Percentiles rank a stretch among this genome's conserved stretches.
Conservation (phyloP, 53 echinoderm and acorn worm genomes). For the Crossaster papposus region DNA sequence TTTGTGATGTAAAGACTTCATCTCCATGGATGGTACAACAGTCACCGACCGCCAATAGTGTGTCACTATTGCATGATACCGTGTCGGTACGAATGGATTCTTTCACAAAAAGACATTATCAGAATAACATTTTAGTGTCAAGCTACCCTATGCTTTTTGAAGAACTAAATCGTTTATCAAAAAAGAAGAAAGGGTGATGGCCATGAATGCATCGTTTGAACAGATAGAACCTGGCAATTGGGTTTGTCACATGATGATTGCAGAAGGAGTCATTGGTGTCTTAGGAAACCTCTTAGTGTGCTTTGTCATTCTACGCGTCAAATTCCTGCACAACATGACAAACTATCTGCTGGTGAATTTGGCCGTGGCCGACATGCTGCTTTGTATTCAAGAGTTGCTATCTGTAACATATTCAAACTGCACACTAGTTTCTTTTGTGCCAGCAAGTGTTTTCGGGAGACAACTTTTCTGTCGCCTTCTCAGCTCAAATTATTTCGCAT, state of each 20-base stretch:
- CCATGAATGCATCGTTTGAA: neutral
- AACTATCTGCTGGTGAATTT: constrained; percentile 44
- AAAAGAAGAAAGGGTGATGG: neutral
- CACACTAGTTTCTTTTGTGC: too few species aligned
- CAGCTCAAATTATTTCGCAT: neutral
- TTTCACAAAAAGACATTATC: too few species aligned
- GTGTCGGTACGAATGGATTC: too few species aligned
- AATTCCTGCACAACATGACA: constrained; percentile 25
- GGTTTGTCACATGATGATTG: neutral
- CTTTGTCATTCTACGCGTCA: constrained; percentile 41
- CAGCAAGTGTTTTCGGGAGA: too few species aligned
- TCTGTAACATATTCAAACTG: too few species aligned
- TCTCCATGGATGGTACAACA: too few species aligned
- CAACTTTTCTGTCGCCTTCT: constrained; percentile 14
- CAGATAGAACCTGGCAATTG: neutral
- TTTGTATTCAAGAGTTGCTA: neutral
- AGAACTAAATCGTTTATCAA: too few species aligned
- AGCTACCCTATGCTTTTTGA: too few species aligned
- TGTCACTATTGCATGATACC: too few species aligned
- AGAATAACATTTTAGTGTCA: too few species aligned
- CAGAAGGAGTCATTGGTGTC: neutral
- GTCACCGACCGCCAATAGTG: too few species aligned
- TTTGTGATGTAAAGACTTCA: too few species aligned
- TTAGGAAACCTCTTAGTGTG: constrained; percentile 27
- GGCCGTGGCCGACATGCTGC: constrained; percentile 31